These are phyloP conservation scores for Eulemur rufifrons DNA, from an alignment of 2,113 vertebrate genomes.

Conservation along the genomic window DNA sequence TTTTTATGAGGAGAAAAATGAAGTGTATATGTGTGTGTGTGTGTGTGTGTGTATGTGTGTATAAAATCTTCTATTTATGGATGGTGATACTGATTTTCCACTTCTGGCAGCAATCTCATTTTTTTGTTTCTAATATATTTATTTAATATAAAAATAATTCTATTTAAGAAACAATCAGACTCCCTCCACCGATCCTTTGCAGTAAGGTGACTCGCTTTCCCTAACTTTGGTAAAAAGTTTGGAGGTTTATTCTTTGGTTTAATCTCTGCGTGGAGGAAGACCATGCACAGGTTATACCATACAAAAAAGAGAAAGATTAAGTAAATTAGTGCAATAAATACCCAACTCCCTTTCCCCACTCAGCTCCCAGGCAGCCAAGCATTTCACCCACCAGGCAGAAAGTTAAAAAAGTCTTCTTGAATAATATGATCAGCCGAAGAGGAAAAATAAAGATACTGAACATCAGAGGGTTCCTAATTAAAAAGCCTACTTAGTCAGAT, in stretches of 20 bases:
- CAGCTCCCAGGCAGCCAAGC: neutral
- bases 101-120: neutral
- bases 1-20: neutral
- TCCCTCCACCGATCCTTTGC: neutral
- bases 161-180: neutral
- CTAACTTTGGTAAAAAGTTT: neutral
- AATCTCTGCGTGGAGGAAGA: neutral
- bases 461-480: neutral
- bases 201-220: neutral
- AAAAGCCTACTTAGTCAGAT: neutral
- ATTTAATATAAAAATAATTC: neutral
- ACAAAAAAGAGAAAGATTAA: neutral
- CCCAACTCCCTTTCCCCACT: neutral
- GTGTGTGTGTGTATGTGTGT: neutral
- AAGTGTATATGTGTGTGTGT: neutral
- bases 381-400: neutral
- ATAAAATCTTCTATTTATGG: neutral
- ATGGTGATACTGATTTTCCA: neutral
- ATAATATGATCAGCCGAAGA: neutral
- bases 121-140: neutral
- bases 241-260: neutral
- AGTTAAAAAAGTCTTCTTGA: neutral
- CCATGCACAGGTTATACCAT: neutral
- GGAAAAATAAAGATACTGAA: neutral
- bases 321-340: neutral